These are phyloP conservation scores for Amphipoea lucens DNA, from an alignment of 2,888 invertebrate genomes.

Conservation along the genomic window DNA sequence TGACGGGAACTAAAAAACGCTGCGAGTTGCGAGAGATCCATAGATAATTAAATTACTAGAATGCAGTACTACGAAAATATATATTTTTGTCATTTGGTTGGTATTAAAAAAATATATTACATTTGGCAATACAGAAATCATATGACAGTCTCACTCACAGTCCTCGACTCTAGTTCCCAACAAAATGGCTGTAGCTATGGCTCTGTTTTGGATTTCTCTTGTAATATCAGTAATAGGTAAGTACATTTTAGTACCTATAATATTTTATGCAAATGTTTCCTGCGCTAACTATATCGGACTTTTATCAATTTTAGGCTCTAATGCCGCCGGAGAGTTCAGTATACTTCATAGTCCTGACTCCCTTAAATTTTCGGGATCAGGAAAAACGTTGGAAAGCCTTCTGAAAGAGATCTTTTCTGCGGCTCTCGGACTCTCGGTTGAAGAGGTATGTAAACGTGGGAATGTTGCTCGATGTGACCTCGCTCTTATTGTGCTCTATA, in stretches of 20 bases:
- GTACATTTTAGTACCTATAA: slow-evolving; percentile 57
- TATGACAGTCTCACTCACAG: slow-evolving; percentile 85
- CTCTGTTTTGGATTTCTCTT: slow-evolving; percentile 82
- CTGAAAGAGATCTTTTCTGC: slow-evolving; percentile 93
- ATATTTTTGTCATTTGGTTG: slow-evolving; percentile 50
- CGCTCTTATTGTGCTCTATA: background rate
- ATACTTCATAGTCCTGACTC: slow-evolving; percentile 93
- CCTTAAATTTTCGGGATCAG: slow-evolving; percentile 92
- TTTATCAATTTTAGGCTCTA: slow-evolving; percentile 81
- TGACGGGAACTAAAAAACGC: too few species aligned
- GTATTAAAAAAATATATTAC: slow-evolving; percentile 50
- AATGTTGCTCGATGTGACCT: background rate
- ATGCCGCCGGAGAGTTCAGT: slow-evolving; percentile 92
- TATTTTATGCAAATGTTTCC: background rate
- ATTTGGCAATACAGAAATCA: slow-evolving; percentile 82
- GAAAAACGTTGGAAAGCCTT: slow-evolving; percentile 91
- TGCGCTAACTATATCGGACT: background rate
- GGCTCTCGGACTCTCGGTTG: slow-evolving; percentile 93
- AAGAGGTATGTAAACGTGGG: slow-evolving; percentile 87
- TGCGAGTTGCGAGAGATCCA: too few species aligned
- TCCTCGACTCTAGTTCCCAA: slow-evolving; percentile 74
- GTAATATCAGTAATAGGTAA: slow-evolving; percentile 83
- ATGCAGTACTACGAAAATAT: too few species aligned
- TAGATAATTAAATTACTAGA: too few species aligned
- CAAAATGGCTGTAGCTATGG: slow-evolving; percentile 86